Percentiles rank a stretch among this genome's conserved stretches.
Conservation (phyloP, 2,888 invertebrate genomes). For the Acleris laterana region DNA sequence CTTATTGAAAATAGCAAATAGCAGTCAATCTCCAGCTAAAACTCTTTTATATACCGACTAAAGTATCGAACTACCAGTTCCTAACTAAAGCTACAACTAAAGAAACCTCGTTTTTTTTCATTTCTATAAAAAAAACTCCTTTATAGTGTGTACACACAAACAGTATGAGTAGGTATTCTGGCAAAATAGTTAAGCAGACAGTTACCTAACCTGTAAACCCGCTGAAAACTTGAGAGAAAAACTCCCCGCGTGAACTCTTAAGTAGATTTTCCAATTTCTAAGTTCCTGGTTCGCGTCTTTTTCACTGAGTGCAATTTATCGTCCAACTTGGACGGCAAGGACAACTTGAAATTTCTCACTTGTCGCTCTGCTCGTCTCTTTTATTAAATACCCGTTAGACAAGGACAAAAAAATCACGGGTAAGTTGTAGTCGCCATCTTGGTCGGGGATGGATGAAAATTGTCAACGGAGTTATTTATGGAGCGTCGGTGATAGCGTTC, state of each 20-base stretch:
- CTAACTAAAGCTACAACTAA: no score
- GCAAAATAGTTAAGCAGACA: not conserved
- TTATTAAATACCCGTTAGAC: no score
- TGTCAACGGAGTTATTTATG: constrained; percentile 20
- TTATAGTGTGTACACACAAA: not conserved
- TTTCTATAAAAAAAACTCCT: not conserved
- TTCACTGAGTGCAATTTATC: constrained; percentile 24
- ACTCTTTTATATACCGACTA: no score
- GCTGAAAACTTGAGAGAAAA: constrained; percentile 1
- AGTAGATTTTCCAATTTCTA: constrained; percentile 23
- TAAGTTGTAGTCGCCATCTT: not conserved
- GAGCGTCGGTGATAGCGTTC: constrained; percentile 5
- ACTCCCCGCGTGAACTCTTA: constrained; percentile 8
- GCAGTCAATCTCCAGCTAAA: no score
- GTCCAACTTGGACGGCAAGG: constrained; percentile 1
- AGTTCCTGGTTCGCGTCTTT: constrained; percentile 6
- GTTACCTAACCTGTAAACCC: not conserved
- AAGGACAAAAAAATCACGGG: no score
- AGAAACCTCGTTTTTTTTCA: no score
- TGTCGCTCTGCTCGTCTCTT: no score
- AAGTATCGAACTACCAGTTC: no score
- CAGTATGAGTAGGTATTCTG: no score
- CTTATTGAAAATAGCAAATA: no score
- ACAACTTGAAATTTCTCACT: not conserved
- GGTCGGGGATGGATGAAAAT: constrained; percentile 13